These are phyloP conservation scores for Ametastegia equiseti DNA, from an alignment of 2,888 invertebrate species.

Conservation along the genomic window DNA sequence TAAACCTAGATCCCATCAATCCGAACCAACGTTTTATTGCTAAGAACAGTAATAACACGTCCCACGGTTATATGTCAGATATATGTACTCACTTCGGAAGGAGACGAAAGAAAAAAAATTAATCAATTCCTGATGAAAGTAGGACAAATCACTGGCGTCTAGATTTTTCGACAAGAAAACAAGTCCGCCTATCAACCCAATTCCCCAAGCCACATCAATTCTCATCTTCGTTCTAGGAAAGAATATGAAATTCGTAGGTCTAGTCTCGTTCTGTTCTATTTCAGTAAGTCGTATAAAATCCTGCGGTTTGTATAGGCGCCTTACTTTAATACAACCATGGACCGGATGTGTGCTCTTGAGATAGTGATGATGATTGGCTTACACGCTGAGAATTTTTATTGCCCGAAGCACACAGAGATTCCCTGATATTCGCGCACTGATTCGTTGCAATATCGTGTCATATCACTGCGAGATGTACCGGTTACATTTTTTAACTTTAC, in stretches of 20 bases:
- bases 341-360: conserved; percentile 24
- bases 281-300: neutral
- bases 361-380: conserved; percentile 47
- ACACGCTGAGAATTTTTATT: conserved; percentile 49
- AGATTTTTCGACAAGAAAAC: too few relatives aligned
- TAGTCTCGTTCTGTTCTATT: neutral
- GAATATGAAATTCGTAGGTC: neutral
- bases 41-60: too few relatives aligned
- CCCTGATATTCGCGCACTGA: neutral
- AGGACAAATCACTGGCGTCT: too few relatives aligned
- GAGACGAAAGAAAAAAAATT: too few relatives aligned
- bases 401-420: neutral
- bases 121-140: too few relatives aligned
- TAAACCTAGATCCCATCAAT: too few relatives aligned
- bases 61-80: too few relatives aligned
- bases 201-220: too few relatives aligned
- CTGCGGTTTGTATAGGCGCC: neutral
- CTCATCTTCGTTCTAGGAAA: neutral
- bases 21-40: too few relatives aligned
- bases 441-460: conserved; percentile 8
- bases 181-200: too few relatives aligned
- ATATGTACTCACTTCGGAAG: too few relatives aligned
- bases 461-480: neutral
- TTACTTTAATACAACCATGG: neutral
- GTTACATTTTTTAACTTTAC: neutral